Base-by-base conservation (phyloP, 2,797 vertebrate genomes). In the Luscinia luscinia region DNA sequence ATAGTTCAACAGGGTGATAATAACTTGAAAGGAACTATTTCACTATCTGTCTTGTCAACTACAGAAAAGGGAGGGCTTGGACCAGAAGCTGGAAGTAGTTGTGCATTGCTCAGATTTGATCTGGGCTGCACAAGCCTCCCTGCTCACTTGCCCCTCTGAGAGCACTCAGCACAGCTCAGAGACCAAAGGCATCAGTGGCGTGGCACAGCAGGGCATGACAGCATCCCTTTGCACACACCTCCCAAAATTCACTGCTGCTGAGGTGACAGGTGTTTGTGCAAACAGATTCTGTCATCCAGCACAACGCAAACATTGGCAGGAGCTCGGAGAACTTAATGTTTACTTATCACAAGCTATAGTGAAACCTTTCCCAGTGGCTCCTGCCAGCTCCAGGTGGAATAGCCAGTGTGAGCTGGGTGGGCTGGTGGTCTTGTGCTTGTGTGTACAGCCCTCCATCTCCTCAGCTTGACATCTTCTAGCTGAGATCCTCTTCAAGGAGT, bases 241-340 rank as follows among this genome's bases (percentile, higher is more conserved):
- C 49, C 38, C 64, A 49, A 57, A 90, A 72, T 18, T 41, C 36
- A 3, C 34, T 34, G 45, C 72, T 69, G 52, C 73, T 30, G 51
- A 59, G 52, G 45, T 0, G 0, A 9, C 12, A 1, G 38, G 26
- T 54, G 34, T 46, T 69, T 16, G 4, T 22, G 27, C 49, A 75
- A 83, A 74, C 49, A 84, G 51, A 54, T 54, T 59, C 69, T 68
- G 54, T 28, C 68, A 81, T 72, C 54, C 83, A 58, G 69, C 23
- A 32, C 69, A 64, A 66, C 0, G 9, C 40, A 87, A 87, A 83
- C 70, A 78, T 15, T 80, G 82, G 68, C 64, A 91, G 10, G 72
- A 49, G 19, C 32, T 57, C 0, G 0, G 54, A 61, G 36, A 86
- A 63, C 15, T 11, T 72, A 15, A 8, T 81, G 38, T 46, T 92